Evolutionary conservation across 2,797 vertebrate species (phyloP).

Genomic region (Smutsia gigantea): DNA sequence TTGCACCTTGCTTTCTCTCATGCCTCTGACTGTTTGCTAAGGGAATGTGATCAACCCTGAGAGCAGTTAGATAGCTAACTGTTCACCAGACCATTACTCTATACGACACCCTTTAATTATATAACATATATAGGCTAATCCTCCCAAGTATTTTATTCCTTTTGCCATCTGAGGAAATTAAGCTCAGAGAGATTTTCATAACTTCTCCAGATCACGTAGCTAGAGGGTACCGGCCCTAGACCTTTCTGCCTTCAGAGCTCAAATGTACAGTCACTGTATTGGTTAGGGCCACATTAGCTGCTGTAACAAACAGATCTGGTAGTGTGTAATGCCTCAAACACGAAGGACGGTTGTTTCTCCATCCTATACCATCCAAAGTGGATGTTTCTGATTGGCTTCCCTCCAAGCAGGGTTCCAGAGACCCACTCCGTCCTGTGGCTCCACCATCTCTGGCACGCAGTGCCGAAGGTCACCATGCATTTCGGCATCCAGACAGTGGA

Average conservation of each 20-base stretch:
- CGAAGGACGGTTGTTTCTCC: not conserved
- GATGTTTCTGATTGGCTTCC: not conserved
- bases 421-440: not conserved
- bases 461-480: not conserved
- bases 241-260: not conserved
- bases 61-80: rapidly evolving
- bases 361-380: not conserved
- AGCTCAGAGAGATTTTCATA: not conserved
- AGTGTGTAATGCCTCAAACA: rapidly evolving
- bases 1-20: not conserved
- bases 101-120: not conserved
- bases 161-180: not conserved
- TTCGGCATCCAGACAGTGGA: not conserved
- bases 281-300: not conserved
- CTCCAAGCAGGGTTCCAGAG: not conserved
- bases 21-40: too few species aligned
- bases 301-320: not conserved
- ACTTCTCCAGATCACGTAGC: not conserved
- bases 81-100: too few species aligned
- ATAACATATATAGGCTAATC: not conserved
- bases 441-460: not conserved
- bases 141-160: not conserved
- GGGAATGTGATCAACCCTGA: rapidly evolving
- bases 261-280: not conserved
- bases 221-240: not conserved